These are phyloP conservation scores for Dascyllus trimaculatus DNA, from an alignment of 2,113 vertebrate species.

Conservation along the genomic window DNA sequence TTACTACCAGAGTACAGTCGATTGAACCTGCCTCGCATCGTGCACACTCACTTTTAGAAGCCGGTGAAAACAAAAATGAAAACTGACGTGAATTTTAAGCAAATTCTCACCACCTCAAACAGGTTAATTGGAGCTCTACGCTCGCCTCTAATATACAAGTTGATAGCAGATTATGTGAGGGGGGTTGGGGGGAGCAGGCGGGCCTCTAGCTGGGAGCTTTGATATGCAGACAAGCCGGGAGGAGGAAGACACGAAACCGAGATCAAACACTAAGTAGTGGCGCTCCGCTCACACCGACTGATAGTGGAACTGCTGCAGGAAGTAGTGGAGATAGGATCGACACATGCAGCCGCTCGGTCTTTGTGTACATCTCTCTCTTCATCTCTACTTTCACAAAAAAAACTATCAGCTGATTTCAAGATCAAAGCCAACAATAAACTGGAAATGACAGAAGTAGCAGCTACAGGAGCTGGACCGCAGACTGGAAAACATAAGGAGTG, in stretches of 20 bases:
- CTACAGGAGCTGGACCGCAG: not conserved
- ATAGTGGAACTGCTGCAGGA: slow-evolving; percentile 10
- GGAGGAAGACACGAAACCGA: slow-evolving; percentile 14
- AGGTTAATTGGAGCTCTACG: not conserved
- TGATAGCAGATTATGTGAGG: not conserved
- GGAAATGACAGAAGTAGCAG: slow-evolving; percentile 7
- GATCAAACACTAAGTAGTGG: slow-evolving; percentile 31
- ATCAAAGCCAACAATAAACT: slow-evolving; percentile 26
- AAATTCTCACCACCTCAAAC: not conserved
- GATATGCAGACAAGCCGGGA: slow-evolving; percentile 22
- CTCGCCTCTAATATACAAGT: not conserved
- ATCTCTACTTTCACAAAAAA: slow-evolving; percentile 18
- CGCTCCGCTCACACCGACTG: not conserved
- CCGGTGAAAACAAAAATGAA: not conserved
- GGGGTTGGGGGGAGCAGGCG: not conserved
- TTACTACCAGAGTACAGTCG: not conserved
- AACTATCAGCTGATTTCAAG: slow-evolving; percentile 10
- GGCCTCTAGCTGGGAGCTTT: not conserved
- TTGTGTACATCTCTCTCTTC: slow-evolving; percentile 1
- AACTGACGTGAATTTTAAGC: not conserved
- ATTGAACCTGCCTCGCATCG: not conserved
- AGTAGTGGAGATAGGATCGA: slow-evolving; percentile 11
- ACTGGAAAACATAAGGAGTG: not conserved
- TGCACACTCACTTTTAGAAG: not conserved
- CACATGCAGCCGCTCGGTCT: slow-evolving; percentile 10